phyloP scores from a whole-genome alignment of 2,797 vertebrate genomes.

The Pseudochaenichthys georgianus region DNA sequence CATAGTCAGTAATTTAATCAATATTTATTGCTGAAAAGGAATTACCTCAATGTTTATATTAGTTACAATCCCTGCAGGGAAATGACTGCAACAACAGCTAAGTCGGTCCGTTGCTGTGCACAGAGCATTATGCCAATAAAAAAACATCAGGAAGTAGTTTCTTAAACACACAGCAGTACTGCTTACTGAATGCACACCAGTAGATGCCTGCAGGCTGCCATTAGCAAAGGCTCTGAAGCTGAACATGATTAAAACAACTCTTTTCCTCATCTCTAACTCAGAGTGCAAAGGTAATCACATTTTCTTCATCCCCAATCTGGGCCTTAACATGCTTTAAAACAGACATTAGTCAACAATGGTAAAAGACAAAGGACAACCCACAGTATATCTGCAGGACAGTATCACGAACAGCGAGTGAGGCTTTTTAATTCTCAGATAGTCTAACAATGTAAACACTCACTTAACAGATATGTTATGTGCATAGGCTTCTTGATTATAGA shows the following conservation, averaged over 20 bases:
- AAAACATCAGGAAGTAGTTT: slow-evolving; percentile 63
- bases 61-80: slow-evolving; percentile 75
- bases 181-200: slow-evolving; percentile 51
- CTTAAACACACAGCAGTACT: slow-evolving; percentile 56
- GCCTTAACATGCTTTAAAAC: background rate
- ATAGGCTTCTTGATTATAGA: slow-evolving; percentile 61
- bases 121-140: slow-evolving; percentile 57
- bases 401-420: slow-evolving; percentile 30
- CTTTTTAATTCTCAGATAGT: slow-evolving; percentile 43
- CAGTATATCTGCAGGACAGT: slow-evolving; percentile 24
- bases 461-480: slow-evolving; percentile 64
- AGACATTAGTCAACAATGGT: background rate
- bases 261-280: slow-evolving; percentile 22
- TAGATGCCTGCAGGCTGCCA: slow-evolving; percentile 38
- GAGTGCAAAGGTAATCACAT: slow-evolving; percentile 7
- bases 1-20: slow-evolving; percentile 69
- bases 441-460: slow-evolving; percentile 54
- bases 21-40: slow-evolving; percentile 80
- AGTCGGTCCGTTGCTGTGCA: slow-evolving; percentile 48
- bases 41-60: slow-evolving; percentile 71
- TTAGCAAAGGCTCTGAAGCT: slow-evolving; percentile 31
- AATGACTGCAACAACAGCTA: slow-evolving; percentile 47
- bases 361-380: slow-evolving; percentile 29
- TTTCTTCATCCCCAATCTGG: background rate
- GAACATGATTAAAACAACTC: slow-evolving; percentile 26